Conservation (phyloP, 2,113 vertebrate genomes). For the Dermatemys mawii region DNA sequence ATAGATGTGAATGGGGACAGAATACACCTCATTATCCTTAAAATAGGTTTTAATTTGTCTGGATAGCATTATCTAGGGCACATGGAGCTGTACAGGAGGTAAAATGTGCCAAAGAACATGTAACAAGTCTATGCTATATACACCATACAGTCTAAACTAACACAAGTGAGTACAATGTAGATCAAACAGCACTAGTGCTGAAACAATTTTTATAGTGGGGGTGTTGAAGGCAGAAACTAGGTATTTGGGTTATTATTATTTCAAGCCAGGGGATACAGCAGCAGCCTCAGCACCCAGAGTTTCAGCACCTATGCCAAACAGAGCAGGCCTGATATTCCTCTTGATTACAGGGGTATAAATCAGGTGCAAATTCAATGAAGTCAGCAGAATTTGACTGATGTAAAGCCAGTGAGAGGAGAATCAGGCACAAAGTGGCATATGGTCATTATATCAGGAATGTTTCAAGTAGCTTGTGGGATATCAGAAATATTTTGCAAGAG, state of each 20-base stretch:
- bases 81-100: background rate
- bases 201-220: too few species aligned
- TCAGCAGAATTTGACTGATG: background rate
- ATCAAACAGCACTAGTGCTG: background rate
- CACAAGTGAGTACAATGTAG: background rate
- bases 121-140: background rate
- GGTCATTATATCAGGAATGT: background rate
- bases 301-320: background rate
- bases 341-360: background rate
- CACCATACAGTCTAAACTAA: fast-evolving
- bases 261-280: too few species aligned
- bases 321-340: background rate
- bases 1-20: background rate
- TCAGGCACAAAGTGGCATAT: background rate
- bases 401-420: background rate
- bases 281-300: too few species aligned
- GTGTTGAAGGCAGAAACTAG: too few species aligned
- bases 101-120: background rate
- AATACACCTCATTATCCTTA: background rate
- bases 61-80: background rate
- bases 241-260: too few species aligned
- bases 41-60: background rate
- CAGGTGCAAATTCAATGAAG: background rate
- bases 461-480: background rate
- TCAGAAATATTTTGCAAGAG: background rate